phyloP scores from a whole-genome alignment of 2,888 invertebrate species.

The Papilio demoleus region DNA sequence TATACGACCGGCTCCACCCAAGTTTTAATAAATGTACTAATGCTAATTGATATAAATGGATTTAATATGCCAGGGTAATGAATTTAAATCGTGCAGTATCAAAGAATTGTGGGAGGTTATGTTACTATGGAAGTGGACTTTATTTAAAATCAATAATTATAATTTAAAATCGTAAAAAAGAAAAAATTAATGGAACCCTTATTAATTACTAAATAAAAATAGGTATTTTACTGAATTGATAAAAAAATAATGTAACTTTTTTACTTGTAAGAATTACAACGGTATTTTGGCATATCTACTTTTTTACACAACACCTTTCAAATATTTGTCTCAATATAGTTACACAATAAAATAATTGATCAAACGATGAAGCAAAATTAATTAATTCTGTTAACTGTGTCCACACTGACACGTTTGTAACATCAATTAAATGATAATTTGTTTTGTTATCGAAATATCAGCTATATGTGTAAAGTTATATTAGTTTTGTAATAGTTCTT shows the following conservation, averaged over 20 bases:
- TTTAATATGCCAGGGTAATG: constrained; percentile 29
- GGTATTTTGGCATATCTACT: neutral
- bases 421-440: constrained; percentile 20
- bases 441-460: constrained; percentile 13
- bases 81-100: constrained; percentile 20
- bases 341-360: constrained; percentile 23
- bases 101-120: neutral
- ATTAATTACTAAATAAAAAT: too few species aligned
- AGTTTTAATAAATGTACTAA: constrained; percentile 20
- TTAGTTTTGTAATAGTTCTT: neutral
- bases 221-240: too few species aligned
- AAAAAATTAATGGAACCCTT: neutral
- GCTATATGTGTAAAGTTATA: neutral
- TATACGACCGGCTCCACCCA: neutral
- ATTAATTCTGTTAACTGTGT: constrained; percentile 3
- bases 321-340: constrained; percentile 12
- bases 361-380: neutral
- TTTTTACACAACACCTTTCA: constrained; percentile 8
- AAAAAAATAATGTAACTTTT: too few species aligned
- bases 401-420: constrained; percentile 17
- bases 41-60: constrained; percentile 35
- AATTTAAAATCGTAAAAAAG: too few species aligned
- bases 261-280: too few species aligned
- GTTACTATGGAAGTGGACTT: constrained; percentile 22
- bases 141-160: neutral